Evolutionary conservation across 2,113 vertebrate genomes (phyloP).

Genomic region (Raja brachyura): DNA sequence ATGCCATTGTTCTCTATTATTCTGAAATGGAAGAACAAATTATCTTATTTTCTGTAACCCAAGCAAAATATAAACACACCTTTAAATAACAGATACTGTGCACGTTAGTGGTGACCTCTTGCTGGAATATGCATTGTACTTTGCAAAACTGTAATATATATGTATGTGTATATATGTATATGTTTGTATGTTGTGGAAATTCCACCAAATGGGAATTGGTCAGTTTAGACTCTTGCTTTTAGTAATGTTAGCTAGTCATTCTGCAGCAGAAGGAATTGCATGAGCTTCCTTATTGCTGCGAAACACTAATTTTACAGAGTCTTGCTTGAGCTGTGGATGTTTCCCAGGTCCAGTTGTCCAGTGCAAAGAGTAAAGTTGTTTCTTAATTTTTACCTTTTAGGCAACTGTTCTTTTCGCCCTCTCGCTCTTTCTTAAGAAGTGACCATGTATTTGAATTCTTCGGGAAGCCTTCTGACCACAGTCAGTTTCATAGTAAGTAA

Average conservation of each 20-base stretch:
- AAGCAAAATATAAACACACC: neutral
- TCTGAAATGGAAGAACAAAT: neutral
- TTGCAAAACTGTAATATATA: neutral
- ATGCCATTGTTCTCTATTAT: neutral
- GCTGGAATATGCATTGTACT: neutral
- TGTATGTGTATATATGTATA: no score
- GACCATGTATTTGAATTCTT: slow-evolving; percentile 77
- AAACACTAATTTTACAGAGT: neutral
- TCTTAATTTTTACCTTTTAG: slow-evolving; percentile 48
- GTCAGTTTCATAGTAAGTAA: slow-evolving; percentile 72
- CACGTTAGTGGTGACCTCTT: neutral
- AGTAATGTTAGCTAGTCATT: neutral
- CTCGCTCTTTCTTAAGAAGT: slow-evolving; percentile 75
- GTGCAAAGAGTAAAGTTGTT: neutral
- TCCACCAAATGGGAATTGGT: neutral
- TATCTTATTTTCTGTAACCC: neutral
- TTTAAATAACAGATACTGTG: neutral
- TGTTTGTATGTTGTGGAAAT: neutral
- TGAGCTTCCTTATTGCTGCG: neutral
- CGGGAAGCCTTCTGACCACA: slow-evolving; percentile 63
- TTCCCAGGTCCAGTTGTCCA: neutral
- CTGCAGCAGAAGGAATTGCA: neutral
- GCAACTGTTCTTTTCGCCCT: slow-evolving; percentile 79
- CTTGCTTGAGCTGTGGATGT: neutral
- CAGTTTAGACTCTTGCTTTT: neutral